phyloP scores from a whole-genome alignment of 2,888 invertebrate genomes.

The Drosophila antonietae region DNA sequence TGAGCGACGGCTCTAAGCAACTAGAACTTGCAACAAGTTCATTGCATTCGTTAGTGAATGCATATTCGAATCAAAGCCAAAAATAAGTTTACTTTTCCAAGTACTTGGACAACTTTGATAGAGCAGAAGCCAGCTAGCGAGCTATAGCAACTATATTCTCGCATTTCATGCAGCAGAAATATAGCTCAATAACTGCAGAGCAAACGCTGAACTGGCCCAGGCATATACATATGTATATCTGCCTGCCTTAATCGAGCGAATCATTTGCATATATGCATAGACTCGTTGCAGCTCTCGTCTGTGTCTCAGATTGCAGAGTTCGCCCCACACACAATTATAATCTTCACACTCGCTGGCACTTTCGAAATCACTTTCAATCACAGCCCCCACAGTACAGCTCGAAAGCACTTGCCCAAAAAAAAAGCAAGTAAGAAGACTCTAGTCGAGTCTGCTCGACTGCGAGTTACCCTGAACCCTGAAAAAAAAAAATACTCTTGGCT shows the following conservation, averaged over 20 bases:
- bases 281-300: neutral
- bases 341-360: constrained; percentile 53
- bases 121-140: no score
- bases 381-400: constrained; percentile 9
- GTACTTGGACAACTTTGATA: neutral
- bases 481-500: neutral
- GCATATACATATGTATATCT: no score
- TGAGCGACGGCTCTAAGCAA: neutral
- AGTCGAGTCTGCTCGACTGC: no score
- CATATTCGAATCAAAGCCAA: neutral
- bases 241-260: neutral
- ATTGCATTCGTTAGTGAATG: no score
- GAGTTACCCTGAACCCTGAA: no score
- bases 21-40: neutral
- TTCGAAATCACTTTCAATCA: constrained; percentile 55
- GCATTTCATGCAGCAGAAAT: no score
- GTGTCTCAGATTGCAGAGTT: neutral
- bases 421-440: neutral
- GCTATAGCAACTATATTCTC: no score
- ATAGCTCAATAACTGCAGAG: no score
- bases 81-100: neutral
- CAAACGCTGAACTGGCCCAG: no score
- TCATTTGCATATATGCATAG: constrained; percentile 5
- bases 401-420: constrained; percentile 31
- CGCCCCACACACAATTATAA: constrained; percentile 24